phyloP scores from a whole-genome alignment of 2,113 vertebrate species.

The Cyanoderma ruficeps region DNA sequence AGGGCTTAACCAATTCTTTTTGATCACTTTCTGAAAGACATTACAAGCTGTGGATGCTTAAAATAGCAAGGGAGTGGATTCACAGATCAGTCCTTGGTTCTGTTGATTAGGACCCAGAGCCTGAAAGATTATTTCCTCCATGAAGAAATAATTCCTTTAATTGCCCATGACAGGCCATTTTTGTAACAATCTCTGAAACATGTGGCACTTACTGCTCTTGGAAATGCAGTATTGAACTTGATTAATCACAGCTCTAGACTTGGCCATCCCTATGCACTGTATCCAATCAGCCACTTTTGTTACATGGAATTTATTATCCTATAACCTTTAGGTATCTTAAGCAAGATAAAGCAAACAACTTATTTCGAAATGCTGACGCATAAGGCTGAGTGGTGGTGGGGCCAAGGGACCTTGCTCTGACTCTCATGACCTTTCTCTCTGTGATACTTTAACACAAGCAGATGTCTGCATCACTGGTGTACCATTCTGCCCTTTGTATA shows the following conservation, averaged over 20 bases:
- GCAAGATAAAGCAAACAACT: not conserved
- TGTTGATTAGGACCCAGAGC: not conserved
- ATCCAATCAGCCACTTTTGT: not conserved
- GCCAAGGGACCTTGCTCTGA: not conserved
- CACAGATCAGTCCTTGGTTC: not conserved
- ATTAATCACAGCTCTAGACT: not conserved
- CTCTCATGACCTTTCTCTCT: not conserved
- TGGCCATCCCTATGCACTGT: not conserved
- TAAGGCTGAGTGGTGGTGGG: not conserved
- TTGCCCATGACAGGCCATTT: not conserved
- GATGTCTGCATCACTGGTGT: not conserved
- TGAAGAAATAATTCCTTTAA: not conserved
- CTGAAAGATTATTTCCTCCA: not conserved
- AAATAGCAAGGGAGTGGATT: not conserved
- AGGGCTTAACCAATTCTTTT: slow-evolving; percentile 5
- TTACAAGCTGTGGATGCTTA: not conserved
- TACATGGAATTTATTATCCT: not conserved
- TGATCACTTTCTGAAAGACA: not conserved
- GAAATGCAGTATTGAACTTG: not conserved
- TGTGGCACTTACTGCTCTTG: not conserved
- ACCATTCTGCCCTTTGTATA: not conserved
- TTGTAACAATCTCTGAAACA: not conserved
- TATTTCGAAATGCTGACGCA: not conserved
- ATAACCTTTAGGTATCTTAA: not conserved
- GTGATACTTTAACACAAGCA: not conserved